Base-by-base conservation (phyloP, 2,113 vertebrate species). In the Todiramphus chloris region DNA sequence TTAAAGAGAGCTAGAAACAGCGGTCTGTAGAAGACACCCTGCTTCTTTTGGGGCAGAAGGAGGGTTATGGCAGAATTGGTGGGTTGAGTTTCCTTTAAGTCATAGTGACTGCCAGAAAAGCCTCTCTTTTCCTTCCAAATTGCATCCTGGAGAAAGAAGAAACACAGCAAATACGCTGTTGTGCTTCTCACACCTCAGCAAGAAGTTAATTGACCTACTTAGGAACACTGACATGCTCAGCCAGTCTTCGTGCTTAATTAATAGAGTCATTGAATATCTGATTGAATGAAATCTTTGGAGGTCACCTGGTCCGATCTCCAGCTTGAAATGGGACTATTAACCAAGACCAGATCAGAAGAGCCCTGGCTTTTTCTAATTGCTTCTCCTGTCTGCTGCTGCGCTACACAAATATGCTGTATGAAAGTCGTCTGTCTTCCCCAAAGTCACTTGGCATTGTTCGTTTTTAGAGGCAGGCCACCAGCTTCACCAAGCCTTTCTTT, bases 131-230 rank as follows among this genome's bases (percentile, higher is more conserved):
- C 20, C 27, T 89, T 76, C 63, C 62, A 1, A 67, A 84, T n/a
- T 37, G 15, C 15, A 5, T 46, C 41, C 15, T 6, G 14, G 41
- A 50, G 18, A 50, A 76, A 79, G 35, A 6, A 83, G 21, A 58
- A 70, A 67, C 13, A 41, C 8, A 84, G 19, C 5, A 75, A 83
- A 72, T 44, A 9, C 0, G 0, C 20, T 48, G 21, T 62, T 78
- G 69, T 55, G 77, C 46, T 87, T 84, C 87, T 53, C 37, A 51
- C 37, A 55, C 39, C 35, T 75, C 37, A 83, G 31, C 51, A 67
- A 59, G 37, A 63, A 67, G 19, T 43, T 59, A 74, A 59, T 12
- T 67, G 60, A 78, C 30, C n/a, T 78, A 25, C 19, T 62, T 67
- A 50, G n/a, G 16, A 70, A n/a, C 14, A 77, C 60, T 48, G 25